A percentile compares a stretch with the other conserved stretches of the same genome.
phyloP scores from a whole-genome alignment of 1,140 invertebrate species.

The Diorhabda sublineata region DNA sequence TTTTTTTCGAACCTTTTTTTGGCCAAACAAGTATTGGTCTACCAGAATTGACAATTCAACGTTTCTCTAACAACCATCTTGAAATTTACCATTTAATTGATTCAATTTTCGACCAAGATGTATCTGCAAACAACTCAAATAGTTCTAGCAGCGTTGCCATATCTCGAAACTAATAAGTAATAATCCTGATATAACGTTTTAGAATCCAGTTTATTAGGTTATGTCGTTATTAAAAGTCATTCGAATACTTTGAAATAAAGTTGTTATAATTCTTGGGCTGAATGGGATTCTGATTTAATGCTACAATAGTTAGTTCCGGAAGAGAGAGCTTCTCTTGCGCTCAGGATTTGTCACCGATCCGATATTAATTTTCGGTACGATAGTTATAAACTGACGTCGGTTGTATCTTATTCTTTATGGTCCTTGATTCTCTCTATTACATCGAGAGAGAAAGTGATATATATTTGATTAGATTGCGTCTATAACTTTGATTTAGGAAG shows the following conservation, averaged over 20 bases:
- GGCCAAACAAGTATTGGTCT: no score
- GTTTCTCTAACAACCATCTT: no score
- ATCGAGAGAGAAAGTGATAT: background rate
- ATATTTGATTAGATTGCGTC: conserved; percentile 2
- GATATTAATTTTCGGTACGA: conserved; percentile 37
- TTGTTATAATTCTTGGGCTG: background rate
- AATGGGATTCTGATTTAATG: conserved; percentile 11
- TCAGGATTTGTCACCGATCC: conserved; percentile 39
- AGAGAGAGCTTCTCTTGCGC: conserved; percentile 36
- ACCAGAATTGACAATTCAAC: no score
- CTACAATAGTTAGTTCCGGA: conserved; percentile 34
- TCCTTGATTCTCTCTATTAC: conserved; percentile 22
- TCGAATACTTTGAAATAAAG: background rate
- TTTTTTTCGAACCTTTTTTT: no score
- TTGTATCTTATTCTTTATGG: conserved; percentile 27
- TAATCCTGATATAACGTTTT: background rate
- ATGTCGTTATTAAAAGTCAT: background rate
- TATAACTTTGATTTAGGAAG: conserved; percentile 1
- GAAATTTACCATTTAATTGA: no score
- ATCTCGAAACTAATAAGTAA: background rate
- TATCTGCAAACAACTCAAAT: background rate
- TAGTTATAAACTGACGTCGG: conserved; percentile 27
- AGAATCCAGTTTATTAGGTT: background rate
- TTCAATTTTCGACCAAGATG: background rate
- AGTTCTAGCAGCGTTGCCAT: background rate